These are phyloP conservation scores for Amphiprion percula DNA, from an alignment of 2,113 vertebrate species.

Conservation along the genomic window DNA sequence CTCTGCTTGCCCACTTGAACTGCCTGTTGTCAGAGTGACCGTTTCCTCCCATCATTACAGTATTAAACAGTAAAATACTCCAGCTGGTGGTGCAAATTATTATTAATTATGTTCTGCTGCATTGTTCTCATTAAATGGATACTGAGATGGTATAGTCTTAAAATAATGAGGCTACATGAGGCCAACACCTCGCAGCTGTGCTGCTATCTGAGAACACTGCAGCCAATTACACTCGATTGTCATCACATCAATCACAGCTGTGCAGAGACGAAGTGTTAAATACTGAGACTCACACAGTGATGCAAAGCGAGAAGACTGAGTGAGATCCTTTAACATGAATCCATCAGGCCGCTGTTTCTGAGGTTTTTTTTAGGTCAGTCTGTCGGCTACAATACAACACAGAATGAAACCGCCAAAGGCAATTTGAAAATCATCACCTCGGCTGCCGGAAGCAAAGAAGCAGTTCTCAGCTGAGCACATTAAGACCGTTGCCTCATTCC, in stretches of 20 bases:
- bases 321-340: neutral
- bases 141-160: too few relatives aligned
- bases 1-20: too few relatives aligned
- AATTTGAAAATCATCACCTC: constrained; percentile 49
- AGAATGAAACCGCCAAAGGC: constrained; percentile 45
- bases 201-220: neutral
- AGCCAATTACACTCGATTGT: neutral
- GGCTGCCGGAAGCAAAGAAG: constrained; percentile 34
- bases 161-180: too few relatives aligned
- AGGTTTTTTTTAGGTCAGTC: neutral
- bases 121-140: too few relatives aligned
- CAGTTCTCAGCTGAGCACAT: constrained; percentile 33
- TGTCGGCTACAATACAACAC: constrained; percentile 20
- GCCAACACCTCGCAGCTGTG: rapidly evolving
- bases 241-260: neutral
- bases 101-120: too few relatives aligned
- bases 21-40: too few relatives aligned
- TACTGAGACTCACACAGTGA: neutral
- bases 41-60: too few relatives aligned
- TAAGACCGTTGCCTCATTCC: constrained; percentile 47
- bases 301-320: neutral
- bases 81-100: too few relatives aligned
- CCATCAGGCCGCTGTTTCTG: neutral
- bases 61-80: too few relatives aligned
- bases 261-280: rapidly evolving